Conservation (phyloP, 2,888 invertebrate genomes). For the Apoda limacodes region DNA sequence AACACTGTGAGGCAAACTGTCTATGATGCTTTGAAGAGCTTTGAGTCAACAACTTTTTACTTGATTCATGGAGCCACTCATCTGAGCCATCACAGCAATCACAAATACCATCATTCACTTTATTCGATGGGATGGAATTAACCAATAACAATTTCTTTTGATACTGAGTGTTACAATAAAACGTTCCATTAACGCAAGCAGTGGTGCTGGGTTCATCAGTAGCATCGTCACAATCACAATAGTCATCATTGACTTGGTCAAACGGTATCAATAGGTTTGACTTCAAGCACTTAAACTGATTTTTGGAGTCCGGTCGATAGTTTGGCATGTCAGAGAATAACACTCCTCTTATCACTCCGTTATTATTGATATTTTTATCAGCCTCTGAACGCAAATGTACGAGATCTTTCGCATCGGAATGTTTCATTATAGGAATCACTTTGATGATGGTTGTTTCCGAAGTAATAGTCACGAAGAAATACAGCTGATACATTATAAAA, state of each 20-base stretch:
- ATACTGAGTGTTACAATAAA: conserved; percentile 79
- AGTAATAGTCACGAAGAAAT: conserved; percentile 49
- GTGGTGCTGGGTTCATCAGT: conserved; percentile 87
- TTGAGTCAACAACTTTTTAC: conserved; percentile 40
- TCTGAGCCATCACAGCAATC: conserved; percentile 95
- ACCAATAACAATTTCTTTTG: conserved; percentile 40
- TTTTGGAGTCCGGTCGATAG: conserved; percentile 45
- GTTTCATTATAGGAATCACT: conserved; percentile 35
- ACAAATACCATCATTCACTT: conserved; percentile 94
- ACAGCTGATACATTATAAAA: conserved; percentile 55
- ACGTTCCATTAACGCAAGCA: conserved; percentile 87
- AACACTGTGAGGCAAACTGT: conserved; percentile 41
- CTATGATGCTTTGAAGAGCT: conserved; percentile 33
- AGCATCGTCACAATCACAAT: conserved; percentile 86
- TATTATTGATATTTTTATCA: conserved; percentile 47
- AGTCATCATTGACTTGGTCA: conserved; percentile 80
- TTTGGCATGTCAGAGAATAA: conserved; percentile 38
- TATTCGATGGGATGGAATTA: conserved; percentile 73
- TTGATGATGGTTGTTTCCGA: conserved; percentile 34
- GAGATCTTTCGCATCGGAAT: conserved; percentile 28
- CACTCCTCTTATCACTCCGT: conserved; percentile 53
- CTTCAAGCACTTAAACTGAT: conserved; percentile 53
- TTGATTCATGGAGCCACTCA: conserved; percentile 70
- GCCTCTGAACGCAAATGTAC: conserved; percentile 40
- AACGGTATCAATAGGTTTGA: conserved; percentile 43